phyloP scores from a whole-genome alignment of 2,888 invertebrate genomes.

The Caenorhabditis macrosperma region DNA sequence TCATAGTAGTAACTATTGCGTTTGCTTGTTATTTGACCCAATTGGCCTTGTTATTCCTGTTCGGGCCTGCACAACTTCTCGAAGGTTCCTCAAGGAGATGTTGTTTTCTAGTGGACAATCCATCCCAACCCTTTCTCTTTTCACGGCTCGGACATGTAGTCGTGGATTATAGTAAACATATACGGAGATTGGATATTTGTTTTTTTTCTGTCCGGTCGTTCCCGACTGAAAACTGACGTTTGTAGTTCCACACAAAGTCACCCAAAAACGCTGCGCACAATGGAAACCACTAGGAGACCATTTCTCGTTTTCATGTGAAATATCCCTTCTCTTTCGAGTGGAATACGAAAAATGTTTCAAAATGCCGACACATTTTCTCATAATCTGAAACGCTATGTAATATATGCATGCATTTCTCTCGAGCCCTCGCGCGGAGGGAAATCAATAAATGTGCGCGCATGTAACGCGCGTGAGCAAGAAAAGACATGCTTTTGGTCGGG shows the following conservation, averaged over 20 bases:
- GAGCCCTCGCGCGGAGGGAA: slow-evolving; percentile 38
- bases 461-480: slow-evolving; percentile 55
- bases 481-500: slow-evolving; percentile 51
- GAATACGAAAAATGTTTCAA: slow-evolving; percentile 37
- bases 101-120: not conserved
- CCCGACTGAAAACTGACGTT: too few relatives aligned
- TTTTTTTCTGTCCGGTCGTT: too few relatives aligned
- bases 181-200: not conserved
- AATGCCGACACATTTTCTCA: slow-evolving; percentile 44
- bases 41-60: slow-evolving; percentile 14
- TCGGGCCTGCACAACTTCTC: not conserved
- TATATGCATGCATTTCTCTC: slow-evolving; percentile 56
- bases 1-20: not conserved
- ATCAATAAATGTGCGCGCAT: slow-evolving; percentile 58
- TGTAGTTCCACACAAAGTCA: not conserved
- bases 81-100: not conserved
- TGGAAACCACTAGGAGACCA: not conserved
- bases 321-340: not conserved
- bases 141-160: not conserved
- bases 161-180: slow-evolving; percentile 6
- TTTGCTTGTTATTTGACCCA: not conserved
- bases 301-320: not conserved
- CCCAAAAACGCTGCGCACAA: not conserved
- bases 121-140: not conserved
- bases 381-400: slow-evolving; percentile 57